Conservation (phyloP, 37 sponge, comb jelly and placozoan genomes). For the Ephydatia muelleri region DNA sequence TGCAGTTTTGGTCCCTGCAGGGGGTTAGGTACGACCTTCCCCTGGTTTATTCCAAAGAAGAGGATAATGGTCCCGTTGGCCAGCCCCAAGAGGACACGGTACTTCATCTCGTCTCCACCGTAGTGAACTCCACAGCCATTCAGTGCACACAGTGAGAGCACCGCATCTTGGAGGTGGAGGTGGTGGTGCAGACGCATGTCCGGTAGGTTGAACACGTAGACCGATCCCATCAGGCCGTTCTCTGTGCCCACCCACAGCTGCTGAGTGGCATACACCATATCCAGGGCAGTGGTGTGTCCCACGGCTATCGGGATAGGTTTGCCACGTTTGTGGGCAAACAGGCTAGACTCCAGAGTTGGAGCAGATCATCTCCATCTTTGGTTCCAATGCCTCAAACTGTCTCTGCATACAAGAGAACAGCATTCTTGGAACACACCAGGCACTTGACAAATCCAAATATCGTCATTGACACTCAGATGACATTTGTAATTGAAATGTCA, state of each 20-base stretch:
- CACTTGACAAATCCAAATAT: constrained; percentile 62
- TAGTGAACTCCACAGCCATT: constrained; percentile 23
- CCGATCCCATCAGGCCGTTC: constrained; percentile 79
- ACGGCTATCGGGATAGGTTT: constrained; percentile 79
- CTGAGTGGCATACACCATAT: constrained; percentile 55
- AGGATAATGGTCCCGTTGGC: constrained; percentile 83
- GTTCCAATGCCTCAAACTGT: constrained; percentile 67
- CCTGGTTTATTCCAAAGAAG: constrained; percentile 65
- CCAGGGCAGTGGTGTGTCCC: constrained; percentile 72
- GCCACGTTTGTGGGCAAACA: constrained; percentile 71
- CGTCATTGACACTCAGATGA: constrained; percentile 62
- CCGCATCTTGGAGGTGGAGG: constrained; percentile 85
- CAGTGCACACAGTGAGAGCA: constrained; percentile 66
- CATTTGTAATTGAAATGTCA: constrained; percentile 4
- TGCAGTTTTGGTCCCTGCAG: constrained; percentile 60
- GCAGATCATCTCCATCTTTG: constrained; percentile 55
- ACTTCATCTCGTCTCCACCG: constrained; percentile 32
- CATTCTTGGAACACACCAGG: constrained; percentile 44
- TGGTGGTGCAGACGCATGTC: constrained; percentile 75
- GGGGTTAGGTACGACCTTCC: constrained; percentile 62
- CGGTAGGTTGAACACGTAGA: constrained; percentile 83
- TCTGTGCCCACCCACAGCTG: constrained; percentile 91
- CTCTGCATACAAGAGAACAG: constrained; percentile 59
- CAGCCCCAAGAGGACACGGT: constrained; percentile 72
- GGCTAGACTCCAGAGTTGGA: constrained; percentile 65